phyloP scores from a whole-genome alignment of 2,888 invertebrate species.

The Zygogramma bicolorata region DNA sequence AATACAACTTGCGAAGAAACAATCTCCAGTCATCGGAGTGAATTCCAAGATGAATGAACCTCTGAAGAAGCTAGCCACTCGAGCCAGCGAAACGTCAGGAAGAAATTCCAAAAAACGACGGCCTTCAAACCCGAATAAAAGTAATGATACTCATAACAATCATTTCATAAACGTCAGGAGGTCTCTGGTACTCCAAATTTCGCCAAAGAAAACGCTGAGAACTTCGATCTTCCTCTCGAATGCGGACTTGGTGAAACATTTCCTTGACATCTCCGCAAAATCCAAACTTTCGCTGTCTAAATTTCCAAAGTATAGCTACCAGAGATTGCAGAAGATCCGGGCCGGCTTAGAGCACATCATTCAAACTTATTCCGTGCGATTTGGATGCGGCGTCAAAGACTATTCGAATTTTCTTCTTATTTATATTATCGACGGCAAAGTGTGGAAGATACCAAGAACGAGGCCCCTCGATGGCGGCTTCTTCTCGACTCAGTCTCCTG shows the following conservation, averaged over 20 bases:
- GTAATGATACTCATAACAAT: no score
- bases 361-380: background rate
- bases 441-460: slow-evolving; percentile 5
- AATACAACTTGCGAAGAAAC: no score
- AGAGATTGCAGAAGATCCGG: slow-evolving; percentile 1
- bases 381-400: background rate
- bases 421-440: background rate
- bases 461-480: background rate
- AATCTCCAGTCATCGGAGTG: no score
- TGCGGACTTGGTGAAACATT: slow-evolving; percentile 14
- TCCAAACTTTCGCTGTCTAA: background rate
- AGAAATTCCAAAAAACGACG: no score
- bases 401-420: background rate
- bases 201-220: background rate
- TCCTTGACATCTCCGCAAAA: no score
- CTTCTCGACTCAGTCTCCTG: background rate
- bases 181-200: background rate
- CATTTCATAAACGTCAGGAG: slow-evolving; percentile 7
- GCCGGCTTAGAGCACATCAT: background rate
- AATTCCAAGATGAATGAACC: no score
- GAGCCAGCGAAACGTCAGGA: no score
- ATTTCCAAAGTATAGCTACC: background rate
- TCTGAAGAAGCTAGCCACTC: no score
- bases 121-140: no score
- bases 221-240: background rate